Conservation (phyloP, 1,140 invertebrate genomes). For the Anthonomus grandis region DNA sequence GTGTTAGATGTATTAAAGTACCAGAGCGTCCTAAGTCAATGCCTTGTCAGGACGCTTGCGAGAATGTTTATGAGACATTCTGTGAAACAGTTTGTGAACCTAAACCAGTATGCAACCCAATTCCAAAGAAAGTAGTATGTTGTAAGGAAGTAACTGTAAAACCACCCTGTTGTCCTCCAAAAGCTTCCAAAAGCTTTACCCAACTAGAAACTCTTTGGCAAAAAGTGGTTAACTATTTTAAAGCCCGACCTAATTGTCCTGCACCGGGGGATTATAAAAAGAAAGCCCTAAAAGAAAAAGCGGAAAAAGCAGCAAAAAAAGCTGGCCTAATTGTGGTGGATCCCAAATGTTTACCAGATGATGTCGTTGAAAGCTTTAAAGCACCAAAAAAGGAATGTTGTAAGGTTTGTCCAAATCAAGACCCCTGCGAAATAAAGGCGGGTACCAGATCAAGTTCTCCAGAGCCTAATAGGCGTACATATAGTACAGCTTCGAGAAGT, state of each 20-base stretch:
- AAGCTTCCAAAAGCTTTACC: constrained; percentile 5
- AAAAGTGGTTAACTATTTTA: constrained; percentile 37
- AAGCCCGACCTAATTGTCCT: constrained; percentile 39
- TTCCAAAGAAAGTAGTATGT: background rate
- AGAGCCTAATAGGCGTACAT: constrained; percentile 1
- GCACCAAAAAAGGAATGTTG: constrained; percentile 10
- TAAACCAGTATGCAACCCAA: background rate
- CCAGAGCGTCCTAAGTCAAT: no score
- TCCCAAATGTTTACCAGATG: constrained; percentile 23
- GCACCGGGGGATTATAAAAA: constrained; percentile 38
- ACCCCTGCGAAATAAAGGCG: background rate
- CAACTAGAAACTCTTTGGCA: constrained; percentile 28
- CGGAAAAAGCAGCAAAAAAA: constrained; percentile 34
- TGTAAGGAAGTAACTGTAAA: background rate
- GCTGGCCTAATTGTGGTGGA: constrained; percentile 36
- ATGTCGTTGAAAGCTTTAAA: constrained; percentile 1
- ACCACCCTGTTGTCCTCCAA: background rate
- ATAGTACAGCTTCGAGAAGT: constrained; percentile 7
- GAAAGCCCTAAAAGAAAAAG: constrained; percentile 28
- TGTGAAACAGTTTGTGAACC: background rate
- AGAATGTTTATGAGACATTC: no score
- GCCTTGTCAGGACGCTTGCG: no score
- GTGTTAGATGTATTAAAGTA: no score
- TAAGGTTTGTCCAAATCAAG: constrained; percentile 5
- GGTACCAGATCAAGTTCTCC: background rate